Evolutionary conservation across 2,797 vertebrate genomes (phyloP).

Genomic region (Anguilla megastoma): DNA sequence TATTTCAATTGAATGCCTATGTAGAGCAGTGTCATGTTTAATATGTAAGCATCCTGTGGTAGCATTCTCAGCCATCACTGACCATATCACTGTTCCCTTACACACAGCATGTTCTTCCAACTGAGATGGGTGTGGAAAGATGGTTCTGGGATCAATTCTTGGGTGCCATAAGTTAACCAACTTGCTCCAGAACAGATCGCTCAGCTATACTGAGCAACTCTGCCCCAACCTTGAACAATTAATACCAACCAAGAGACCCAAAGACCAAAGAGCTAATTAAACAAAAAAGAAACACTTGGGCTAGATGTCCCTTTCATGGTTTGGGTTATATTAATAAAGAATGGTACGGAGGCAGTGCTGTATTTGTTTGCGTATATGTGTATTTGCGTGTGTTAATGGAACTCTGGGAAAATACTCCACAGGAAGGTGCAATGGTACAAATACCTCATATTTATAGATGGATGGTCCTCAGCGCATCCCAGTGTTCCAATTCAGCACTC

Average conservation of each 20-base stretch:
- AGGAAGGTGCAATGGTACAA: background rate
- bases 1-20: background rate
- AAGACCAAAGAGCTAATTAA: constrained; percentile 23
- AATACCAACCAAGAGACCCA: background rate
- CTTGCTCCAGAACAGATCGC: background rate
- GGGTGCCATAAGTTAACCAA: background rate
- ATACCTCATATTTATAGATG: background rate
- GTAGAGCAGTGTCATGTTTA: background rate
- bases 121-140: background rate
- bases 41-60: background rate
- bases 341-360: background rate
- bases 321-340: background rate
- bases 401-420: background rate
- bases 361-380: background rate
- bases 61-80: background rate
- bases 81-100: background rate
- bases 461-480: background rate
- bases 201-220: background rate
- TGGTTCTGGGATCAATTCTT: background rate
- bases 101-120: background rate
- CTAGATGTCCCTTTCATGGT: constrained; percentile 9
- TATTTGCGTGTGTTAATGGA: background rate
- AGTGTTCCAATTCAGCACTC: background rate
- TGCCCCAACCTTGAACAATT: constrained; percentile 2
- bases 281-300: background rate